A percentile compares a stretch with the other conserved stretches of the same genome.
Evolutionary conservation across 2,113 vertebrate species (phyloP).

Genomic region (Calidris pygmaea): DNA sequence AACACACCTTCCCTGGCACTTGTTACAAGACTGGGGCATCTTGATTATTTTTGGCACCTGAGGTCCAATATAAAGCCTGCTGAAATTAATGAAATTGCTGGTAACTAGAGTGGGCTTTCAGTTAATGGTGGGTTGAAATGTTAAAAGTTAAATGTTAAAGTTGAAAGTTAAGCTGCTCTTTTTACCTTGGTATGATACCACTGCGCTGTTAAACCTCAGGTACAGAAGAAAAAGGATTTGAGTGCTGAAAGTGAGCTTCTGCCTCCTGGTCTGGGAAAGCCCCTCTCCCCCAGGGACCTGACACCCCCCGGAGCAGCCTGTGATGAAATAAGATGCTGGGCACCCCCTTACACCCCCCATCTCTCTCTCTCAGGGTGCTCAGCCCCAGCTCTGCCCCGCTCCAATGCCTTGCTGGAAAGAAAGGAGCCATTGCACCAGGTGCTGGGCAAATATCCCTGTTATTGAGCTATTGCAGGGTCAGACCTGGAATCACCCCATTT

Average conservation of each 20-base stretch:
- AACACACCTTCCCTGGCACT: neutral
- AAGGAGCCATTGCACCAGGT: accelerated
- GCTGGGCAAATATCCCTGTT: accelerated
- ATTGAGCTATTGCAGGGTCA: too few relatives aligned
- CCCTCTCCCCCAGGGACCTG: neutral
- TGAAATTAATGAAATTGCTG: neutral
- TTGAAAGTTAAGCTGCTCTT: neutral
- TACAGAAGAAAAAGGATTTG: neutral
- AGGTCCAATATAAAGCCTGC: neutral
- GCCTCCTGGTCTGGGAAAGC: accelerated
- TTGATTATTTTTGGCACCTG: neutral
- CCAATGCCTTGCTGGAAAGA: too few relatives aligned
- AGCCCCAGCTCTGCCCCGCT: neutral
- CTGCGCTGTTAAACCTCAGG: accelerated
- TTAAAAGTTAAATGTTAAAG: too few relatives aligned
- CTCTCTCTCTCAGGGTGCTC: neutral
- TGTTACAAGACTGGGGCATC: accelerated
- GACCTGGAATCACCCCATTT: accelerated
- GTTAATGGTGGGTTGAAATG: accelerated
- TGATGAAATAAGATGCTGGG: too few relatives aligned
- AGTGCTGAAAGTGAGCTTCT: neutral
- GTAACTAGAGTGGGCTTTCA: neutral
- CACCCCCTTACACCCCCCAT: too few relatives aligned
- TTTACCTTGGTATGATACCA: neutral
- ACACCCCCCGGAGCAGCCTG: neutral